Base-by-base conservation (phyloP, 2,797 vertebrate genomes). In the Loriculus beryllinus region DNA sequence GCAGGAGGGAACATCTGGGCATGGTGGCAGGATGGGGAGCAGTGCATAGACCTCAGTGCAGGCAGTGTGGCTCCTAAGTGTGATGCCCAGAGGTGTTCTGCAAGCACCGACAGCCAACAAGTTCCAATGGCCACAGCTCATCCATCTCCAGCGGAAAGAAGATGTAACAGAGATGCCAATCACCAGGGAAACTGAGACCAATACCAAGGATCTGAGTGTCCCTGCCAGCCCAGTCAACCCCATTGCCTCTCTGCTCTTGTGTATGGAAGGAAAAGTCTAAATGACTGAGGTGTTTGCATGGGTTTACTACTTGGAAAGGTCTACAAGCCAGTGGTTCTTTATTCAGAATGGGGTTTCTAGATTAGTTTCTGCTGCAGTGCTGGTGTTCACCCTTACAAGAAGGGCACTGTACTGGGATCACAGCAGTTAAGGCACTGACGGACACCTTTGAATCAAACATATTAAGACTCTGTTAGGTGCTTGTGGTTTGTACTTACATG, bases 111-210 rank as follows among this genome's bases (percentile, higher is more conserved):
- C 10, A 31, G 17, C 25, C 37, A 48, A 37, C 31, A 35, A 21
- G 48, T 19, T 87, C 19, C 12, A 3, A 10, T 10, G 23, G 47
- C 48, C 0, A 0, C 1, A 8, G 15, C 12, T 42, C 5, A 3
- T 9, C 52, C 25, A 6, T 31, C 29, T 69, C 62, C n/a, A 35
- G 28, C 29, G 70, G 48, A 65, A 79, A 5, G 6, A 9, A 67
- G 22, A 33, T 16, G 23, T 16, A 56, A 29, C 7, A 29, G 63
- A 78, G 57, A 20, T 33, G 9, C 12, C 19, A 47, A 12, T 31
- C 22, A 8, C 35, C 13, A 29, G 40, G 16, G 16, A 37, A 70
- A n/a, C 40, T 21, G 49, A 29, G 62, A 23, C 23, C 1, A 5
- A n/a, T 37, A 56, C 7, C 19, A 6, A 10, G 49, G 21, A 39